A percentile compares a stretch with the other conserved stretches of the same genome.
phyloP scores from a whole-genome alignment of 37 sponge, comb jelly and placozoan genomes.

The Ephydatia muelleri region DNA sequence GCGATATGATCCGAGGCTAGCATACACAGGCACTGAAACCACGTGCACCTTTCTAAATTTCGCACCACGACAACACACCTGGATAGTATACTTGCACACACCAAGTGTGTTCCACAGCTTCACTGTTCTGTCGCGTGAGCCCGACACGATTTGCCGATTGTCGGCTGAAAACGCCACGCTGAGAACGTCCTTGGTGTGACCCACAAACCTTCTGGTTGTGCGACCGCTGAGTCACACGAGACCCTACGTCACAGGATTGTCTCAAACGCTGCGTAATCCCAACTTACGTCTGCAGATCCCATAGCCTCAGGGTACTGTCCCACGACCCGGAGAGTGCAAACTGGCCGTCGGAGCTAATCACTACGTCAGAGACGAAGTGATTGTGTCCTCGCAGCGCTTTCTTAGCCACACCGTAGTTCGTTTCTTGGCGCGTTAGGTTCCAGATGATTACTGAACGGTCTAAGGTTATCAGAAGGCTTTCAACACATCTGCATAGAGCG shows the following conservation, averaged over 20 bases:
- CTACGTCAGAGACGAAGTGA: conserved; percentile 99
- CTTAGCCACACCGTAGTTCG: conserved; percentile 93
- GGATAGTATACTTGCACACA: conserved; percentile 73
- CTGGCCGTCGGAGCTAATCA: conserved; percentile 96
- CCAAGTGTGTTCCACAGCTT: conserved; percentile 99
- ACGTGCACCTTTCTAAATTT: too few relatives aligned
- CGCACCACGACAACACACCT: conserved; percentile 22
- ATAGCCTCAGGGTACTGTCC: conserved; percentile 95
- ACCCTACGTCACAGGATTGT: too few relatives aligned
- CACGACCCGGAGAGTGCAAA: conserved; percentile 98
- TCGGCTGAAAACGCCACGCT: conserved; percentile 99
- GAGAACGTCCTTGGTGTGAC: conserved; percentile 97
- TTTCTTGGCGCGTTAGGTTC: conserved; percentile 81
- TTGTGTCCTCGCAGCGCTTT: conserved; percentile 89
- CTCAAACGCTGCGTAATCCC: too few relatives aligned
- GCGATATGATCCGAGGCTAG: neutral
- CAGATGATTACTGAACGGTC: conserved; percentile 94
- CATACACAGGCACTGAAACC: neutral
- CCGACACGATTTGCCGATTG: conserved; percentile 99
- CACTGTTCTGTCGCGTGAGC: conserved; percentile 95
- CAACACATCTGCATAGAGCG: neutral
- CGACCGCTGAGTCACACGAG: too few relatives aligned
- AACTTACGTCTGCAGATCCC: conserved; percentile 87
- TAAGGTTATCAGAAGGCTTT: neutral
- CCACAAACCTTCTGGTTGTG: conserved; percentile 95